phyloP scores from a whole-genome alignment of 1,140 invertebrate genomes.

The Papilio polytes region DNA sequence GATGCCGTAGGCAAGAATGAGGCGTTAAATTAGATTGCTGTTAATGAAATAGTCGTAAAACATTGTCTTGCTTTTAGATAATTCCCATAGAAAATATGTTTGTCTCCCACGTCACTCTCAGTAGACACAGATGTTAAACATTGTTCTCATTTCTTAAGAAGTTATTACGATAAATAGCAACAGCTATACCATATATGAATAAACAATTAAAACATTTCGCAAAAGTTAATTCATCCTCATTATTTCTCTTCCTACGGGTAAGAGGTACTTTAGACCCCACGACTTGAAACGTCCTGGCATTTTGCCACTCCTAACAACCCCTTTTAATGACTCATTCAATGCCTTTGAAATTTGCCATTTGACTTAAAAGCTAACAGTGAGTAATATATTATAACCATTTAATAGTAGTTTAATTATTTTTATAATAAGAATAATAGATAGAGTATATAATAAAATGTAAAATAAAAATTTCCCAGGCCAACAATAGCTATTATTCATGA shows the following conservation, averaged over 20 bases:
- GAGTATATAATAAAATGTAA: background rate
- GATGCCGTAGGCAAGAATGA: conserved; percentile 47
- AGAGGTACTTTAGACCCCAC: background rate
- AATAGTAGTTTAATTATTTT: conserved; percentile 4
- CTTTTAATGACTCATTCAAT: background rate
- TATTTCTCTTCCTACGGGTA: background rate
- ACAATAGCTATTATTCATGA: conserved; percentile 17
- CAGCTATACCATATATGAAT: background rate
- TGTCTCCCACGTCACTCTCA: background rate
- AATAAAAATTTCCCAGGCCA: background rate
- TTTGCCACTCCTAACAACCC: background rate
- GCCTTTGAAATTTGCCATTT: background rate
- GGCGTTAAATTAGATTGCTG: conserved; percentile 42
- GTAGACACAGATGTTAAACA: background rate
- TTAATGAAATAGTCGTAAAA: conserved; percentile 45
- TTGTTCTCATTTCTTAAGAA: background rate
- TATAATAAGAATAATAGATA: conserved; percentile 4
- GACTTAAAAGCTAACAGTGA: background rate
- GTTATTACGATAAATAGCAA: too few relatives aligned
- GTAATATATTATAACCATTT: background rate
- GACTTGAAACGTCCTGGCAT: background rate
- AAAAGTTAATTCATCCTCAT: background rate
- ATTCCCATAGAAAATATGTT: background rate
- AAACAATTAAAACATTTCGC: background rate
- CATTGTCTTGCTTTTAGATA: conserved; percentile 9